A percentile compares a stretch with the other conserved stretches of the same genome.
phyloP scores from a whole-genome alignment of 2,888 invertebrate genomes.

The Plebejus argus region DNA sequence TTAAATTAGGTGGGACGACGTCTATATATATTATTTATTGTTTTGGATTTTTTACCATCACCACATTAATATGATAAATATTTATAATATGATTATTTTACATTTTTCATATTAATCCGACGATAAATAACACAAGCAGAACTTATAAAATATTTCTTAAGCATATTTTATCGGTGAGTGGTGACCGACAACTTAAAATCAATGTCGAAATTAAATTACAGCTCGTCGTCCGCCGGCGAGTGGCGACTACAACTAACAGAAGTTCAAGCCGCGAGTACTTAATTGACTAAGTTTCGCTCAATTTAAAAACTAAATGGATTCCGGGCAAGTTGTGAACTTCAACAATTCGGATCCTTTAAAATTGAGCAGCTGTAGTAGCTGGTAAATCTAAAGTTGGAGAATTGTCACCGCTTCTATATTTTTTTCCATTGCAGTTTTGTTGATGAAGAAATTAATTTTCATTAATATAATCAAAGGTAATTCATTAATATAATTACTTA shows the following conservation, averaged over 20 bases:
- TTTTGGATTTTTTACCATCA: neutral
- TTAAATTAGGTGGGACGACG: neutral
- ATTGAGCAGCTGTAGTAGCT: conserved; percentile 24
- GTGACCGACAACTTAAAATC: conserved; percentile 34
- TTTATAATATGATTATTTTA: neutral
- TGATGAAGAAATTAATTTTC: too few species aligned
- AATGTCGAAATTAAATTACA: conserved; percentile 46
- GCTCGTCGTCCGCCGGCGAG: conserved; percentile 37
- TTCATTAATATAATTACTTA: too few species aligned
- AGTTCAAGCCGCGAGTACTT: conserved; percentile 55
- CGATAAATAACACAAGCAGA: neutral
- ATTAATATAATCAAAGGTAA: too few species aligned
- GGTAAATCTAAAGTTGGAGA: neutral
- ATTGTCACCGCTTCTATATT: neutral
- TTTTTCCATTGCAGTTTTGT: neutral
- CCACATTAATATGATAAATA: neutral
- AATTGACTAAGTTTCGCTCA: conserved; percentile 66
- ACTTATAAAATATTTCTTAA: conserved; percentile 11
- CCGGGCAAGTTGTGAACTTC: conserved; percentile 51
- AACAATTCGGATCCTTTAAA: conserved; percentile 41
- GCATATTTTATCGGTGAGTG: neutral
- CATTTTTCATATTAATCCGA: too few species aligned
- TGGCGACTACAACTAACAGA: conserved; percentile 45
- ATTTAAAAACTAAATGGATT: conserved; percentile 61
- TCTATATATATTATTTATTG: neutral